Evolutionary conservation across 2,797 vertebrate species (phyloP).

Genomic region (Falco concolor): DNA sequence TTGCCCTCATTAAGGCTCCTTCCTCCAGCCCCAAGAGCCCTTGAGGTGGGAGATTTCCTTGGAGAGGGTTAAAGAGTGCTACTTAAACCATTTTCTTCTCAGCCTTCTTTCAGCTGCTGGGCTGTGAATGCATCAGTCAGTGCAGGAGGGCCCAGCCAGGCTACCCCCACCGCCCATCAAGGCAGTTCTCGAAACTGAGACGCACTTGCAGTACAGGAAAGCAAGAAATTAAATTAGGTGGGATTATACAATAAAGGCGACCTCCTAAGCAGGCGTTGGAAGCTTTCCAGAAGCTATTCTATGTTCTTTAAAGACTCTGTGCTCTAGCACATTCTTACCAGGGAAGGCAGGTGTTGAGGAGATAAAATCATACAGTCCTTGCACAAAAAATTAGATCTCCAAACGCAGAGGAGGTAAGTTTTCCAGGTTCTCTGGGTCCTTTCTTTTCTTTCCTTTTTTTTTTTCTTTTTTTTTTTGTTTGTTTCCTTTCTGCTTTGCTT

Average conservation of each 20-base stretch:
- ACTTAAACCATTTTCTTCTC: neutral
- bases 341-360: neutral
- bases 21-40: neutral
- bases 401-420: neutral
- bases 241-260: neutral
- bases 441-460: neutral
- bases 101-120: neutral
- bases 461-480: neutral
- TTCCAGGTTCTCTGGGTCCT: neutral
- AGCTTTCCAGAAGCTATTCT: neutral
- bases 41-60: neutral
- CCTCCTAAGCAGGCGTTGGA: neutral
- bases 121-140: neutral
- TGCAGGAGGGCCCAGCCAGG: neutral
- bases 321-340: neutral
- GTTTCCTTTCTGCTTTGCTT: neutral
- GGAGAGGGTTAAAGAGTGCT: neutral
- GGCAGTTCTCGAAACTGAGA: neutral
- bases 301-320: neutral
- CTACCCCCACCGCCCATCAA: neutral
- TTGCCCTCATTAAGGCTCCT: neutral
- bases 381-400: neutral
- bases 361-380: neutral
- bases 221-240: neutral
- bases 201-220: neutral